A percentile compares a stretch with the other conserved stretches of the same genome.
Evolutionary conservation across 2,797 vertebrate genomes (phyloP).

Genomic region (Picus viridis): DNA sequence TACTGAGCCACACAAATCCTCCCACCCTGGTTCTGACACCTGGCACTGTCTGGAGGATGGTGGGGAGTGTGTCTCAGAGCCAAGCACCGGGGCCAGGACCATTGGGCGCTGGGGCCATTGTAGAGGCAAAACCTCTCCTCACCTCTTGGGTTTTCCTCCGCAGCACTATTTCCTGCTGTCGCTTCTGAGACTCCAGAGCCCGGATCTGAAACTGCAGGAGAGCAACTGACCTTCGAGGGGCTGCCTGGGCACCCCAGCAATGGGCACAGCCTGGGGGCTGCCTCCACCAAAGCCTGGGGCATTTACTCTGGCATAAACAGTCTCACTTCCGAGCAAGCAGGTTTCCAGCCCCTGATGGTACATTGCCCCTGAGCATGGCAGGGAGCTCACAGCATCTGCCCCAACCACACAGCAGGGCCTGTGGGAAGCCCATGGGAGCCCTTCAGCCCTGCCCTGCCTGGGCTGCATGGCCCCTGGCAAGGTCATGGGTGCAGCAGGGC

Average conservation of each 20-base stretch:
- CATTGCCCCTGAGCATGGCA: accelerated
- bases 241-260: not conserved
- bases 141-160: constrained; percentile 96
- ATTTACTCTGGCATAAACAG: not conserved
- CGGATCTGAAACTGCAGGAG: constrained; percentile 91
- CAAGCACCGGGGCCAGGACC: not conserved
- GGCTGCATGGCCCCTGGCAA: accelerated
- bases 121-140: not conserved
- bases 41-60: not conserved
- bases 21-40: not conserved
- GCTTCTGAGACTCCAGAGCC: constrained; percentile 94
- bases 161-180: constrained; percentile 94
- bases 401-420: not conserved
- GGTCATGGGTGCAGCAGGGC: not conserved
- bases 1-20: not conserved
- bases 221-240: not conserved
- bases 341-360: not conserved
- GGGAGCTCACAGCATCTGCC: not conserved
- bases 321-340: accelerated
- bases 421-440: accelerated
- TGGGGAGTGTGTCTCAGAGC: not conserved
- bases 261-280: accelerated
- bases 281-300: not conserved
- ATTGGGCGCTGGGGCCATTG: no score
- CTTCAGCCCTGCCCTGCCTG: not conserved